Evolutionary conservation across 2,113 vertebrate genomes (phyloP), one percentile per base, ranked within the genome.

Genomic region (Bubo blakistoni): DNA sequence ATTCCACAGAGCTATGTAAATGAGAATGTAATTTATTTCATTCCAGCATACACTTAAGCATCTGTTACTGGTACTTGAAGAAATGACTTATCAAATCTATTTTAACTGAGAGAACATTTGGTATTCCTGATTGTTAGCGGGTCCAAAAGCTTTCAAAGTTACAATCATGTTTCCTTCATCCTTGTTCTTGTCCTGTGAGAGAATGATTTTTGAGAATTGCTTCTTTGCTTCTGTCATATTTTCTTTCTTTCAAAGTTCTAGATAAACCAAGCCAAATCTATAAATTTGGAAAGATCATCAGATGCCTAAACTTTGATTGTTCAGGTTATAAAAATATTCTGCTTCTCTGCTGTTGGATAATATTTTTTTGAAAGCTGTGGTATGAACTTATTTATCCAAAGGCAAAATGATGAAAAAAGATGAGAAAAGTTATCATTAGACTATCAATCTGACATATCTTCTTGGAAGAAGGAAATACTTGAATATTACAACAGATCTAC

Each of bases 91-190:
- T 49, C 69, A 74, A 67, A 84, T 96, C 30, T 81, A 61, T 84
- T 95, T 89, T 91, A 87, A 92, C 49, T 46, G 25, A 92, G 27
- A 79, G 47, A 97, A 94, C 88, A 91, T 76, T 91, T 88, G 55
- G 51, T 59, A 36, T 74, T 95, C 55, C 44, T 94, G 59, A 49
- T 67, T 69, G 32, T 54, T 72, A 76, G 7, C n/a, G 34, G 18
- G 6, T 72, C 27, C 58, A 79, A 94, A 91, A 79, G n/a, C 30
- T 81, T 96, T 88, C 65, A 86, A 67, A 94, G 11, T 71, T 30
- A 40, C 16, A 65, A 12, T 52, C 27, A 38, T 30, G 13, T 11
- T 46, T 46, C 30, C 32, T 77, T 77, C 17, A 74, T 51, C 11
- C 16, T 83, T 78, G 7, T 22, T 86, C 70, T 80, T 78, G 16